Evolutionary conservation across 2,113 vertebrate genomes (phyloP).

Genomic region (Murina feae): DNA sequence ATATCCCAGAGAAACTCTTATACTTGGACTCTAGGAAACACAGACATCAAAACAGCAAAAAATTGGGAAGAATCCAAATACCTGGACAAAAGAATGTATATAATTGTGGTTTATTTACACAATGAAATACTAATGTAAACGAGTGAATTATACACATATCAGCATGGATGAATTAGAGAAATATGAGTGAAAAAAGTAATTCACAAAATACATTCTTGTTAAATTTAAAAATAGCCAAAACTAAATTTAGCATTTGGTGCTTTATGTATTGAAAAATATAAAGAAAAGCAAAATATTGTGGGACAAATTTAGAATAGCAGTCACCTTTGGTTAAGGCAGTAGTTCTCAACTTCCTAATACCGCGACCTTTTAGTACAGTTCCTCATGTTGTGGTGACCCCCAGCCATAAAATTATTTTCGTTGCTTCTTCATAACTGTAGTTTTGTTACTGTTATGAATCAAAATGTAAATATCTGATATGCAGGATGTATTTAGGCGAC

Average conservation of each 20-base stretch:
- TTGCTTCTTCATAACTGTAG: too few species aligned
- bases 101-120: neutral
- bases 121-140: neutral
- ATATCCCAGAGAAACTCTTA: neutral
- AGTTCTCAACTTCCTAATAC: too few species aligned
- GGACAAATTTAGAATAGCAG: neutral
- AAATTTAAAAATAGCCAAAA: neutral
- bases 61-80: neutral
- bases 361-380: too few species aligned
- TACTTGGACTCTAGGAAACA: neutral
- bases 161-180: neutral
- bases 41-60: neutral
- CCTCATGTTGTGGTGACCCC: too few species aligned
- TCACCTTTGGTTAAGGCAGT: neutral
- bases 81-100: neutral
- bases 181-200: neutral
- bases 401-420: too few species aligned
- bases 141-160: neutral
- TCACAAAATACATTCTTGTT: neutral
- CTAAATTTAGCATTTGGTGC: neutral
- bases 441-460: too few species aligned
- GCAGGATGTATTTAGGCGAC: too few species aligned
- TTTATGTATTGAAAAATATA: constrained; percentile 12
- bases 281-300: constrained; percentile 7
- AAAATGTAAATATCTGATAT: too few species aligned